Base-by-base conservation (phyloP, 2,888 invertebrate species). In the Calameuta filiformis region DNA sequence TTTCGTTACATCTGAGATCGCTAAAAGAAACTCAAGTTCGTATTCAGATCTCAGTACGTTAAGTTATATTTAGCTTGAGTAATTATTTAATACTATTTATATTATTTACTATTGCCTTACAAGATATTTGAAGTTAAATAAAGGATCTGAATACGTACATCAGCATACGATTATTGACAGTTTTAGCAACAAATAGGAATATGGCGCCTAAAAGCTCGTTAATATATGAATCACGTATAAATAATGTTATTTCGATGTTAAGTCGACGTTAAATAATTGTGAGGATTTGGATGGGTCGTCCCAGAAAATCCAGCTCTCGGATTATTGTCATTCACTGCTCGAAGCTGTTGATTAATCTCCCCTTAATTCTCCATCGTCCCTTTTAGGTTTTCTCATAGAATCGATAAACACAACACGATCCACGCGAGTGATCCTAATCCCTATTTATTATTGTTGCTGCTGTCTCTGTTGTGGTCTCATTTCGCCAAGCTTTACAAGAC, bases 401-500 rank as follows among this genome's bases (percentile, higher is more conserved):
- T 23, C 56, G 23, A 56, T 56, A 56, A 56, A 23, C 56, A 56
- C 56, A 23, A 56, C 56, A 56, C 23, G 56, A 2, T 56, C 56
- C 23, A 23, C 23, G 56, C 56, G 23, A 56, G 23, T 15, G 56
- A 56, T 56, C 75, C 76, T 79, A 75, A 76, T 80, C 68, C 40
- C 76, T 77, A 71, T 35, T n/a, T 78, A 77, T 73, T 79, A 82
- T 76, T 79, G 83, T n/a, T 82, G 81, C 73, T 79, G 83, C 31
- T 81, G 84, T 35, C 83, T 79, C 73, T 82, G 81, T 11, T 78
- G 76, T 34, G 81, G 84, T 81, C 88, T 91, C 37, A 89, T 80
- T 84, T 95, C 95, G 30, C 94, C 94, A n/a, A 96, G 91, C 91
- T 95, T 96, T 76, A 96, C 93, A n/a, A 96, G 93, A 68, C 97